Percentiles rank a stretch among this genome's conserved stretches.
These are phyloP conservation scores for Masnerella sp. DNA, from an alignment of 2,888 invertebrate genomes.

Conservation along the genomic window DNA sequence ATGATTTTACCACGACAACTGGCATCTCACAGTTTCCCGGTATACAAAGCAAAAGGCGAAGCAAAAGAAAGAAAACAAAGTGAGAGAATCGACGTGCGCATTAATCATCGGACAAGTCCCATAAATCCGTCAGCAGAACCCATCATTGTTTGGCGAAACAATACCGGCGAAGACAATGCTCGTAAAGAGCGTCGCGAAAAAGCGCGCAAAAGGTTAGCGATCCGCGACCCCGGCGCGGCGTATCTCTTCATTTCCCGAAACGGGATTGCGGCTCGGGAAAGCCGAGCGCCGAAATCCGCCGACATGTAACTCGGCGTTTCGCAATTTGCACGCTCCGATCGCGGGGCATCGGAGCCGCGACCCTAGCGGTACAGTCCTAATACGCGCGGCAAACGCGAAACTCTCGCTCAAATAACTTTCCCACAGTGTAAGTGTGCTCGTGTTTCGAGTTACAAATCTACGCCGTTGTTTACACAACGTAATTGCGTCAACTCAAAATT, in stretches of 20 bases:
- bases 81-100: conserved; percentile 17
- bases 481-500: conserved; percentile 19
- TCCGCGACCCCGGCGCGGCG: conserved; percentile 19
- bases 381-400: conserved; percentile 55
- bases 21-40: too few species aligned
- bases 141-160: conserved; percentile 43
- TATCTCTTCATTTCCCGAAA: conserved; percentile 28
- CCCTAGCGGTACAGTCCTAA: conserved; percentile 58
- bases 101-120: conserved; percentile 37
- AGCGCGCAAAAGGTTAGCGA: conserved; percentile 34
- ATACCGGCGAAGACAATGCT: conserved; percentile 45
- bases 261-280: conserved; percentile 20
- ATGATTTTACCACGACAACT: too few species aligned
- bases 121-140: conserved; percentile 41
- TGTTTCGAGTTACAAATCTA: conserved; percentile 28
- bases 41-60: too few species aligned
- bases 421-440: conserved; percentile 54
- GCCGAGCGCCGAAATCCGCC: conserved; percentile 25
- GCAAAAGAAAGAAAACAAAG: conserved; percentile 12
- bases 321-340: conserved; percentile 55
- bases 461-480: conserved; percentile 18
- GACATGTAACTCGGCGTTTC: conserved; percentile 44
- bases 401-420: conserved; percentile 60
- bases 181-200: conserved; percentile 26
- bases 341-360: conserved; percentile 55